Conservation (phyloP, 2,888 invertebrate species). For the Oasisia sp. region DNA sequence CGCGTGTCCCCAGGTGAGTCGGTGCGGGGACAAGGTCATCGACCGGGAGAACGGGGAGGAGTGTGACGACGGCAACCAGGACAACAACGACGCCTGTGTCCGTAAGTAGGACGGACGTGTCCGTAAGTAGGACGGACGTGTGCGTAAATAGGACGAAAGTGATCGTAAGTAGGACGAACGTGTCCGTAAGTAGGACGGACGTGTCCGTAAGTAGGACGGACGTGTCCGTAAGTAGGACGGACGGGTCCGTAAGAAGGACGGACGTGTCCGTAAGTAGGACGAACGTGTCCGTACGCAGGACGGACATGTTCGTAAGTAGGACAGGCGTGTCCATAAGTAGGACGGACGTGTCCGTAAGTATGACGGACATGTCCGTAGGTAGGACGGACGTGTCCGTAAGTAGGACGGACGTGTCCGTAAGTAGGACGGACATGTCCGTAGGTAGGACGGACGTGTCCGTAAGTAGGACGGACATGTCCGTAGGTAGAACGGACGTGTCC, state of each 20-base stretch:
- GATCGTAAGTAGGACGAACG: background rate
- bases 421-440: background rate
- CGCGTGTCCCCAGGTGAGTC: slow-evolving; percentile 34
- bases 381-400: background rate
- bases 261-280: background rate
- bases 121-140: background rate
- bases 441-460: background rate
- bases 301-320: background rate
- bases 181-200: background rate
- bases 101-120: slow-evolving; percentile 20
- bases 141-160: background rate
- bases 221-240: background rate
- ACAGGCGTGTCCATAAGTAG: too few relatives aligned
- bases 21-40: slow-evolving; percentile 42
- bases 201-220: slow-evolving; percentile 14
- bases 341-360: too few relatives aligned
- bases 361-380: background rate
- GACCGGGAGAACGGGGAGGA: slow-evolving; percentile 40
- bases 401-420: background rate
- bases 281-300: background rate
- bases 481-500: too few relatives aligned
- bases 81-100: slow-evolving; percentile 39
- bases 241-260: background rate
- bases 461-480: too few relatives aligned
- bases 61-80: slow-evolving; percentile 43